Percentiles rank a stretch among this genome's conserved stretches.
phyloP scores from a whole-genome alignment of 2,797 vertebrate genomes.

The Darevskia mixta region DNA sequence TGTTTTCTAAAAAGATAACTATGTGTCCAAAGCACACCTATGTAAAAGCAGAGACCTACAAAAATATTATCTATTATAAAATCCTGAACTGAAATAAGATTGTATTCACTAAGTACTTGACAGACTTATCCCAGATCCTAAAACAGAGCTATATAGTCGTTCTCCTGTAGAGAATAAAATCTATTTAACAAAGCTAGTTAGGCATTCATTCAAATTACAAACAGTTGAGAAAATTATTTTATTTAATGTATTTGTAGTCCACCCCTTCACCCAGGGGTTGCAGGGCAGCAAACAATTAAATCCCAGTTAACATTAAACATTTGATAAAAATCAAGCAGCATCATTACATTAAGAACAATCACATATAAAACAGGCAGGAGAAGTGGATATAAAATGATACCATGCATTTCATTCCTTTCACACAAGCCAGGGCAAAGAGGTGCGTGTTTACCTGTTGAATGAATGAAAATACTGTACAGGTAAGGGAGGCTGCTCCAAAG shows the following conservation, averaged over 20 bases:
- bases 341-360: background rate
- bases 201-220: too few species aligned
- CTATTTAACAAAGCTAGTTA: background rate
- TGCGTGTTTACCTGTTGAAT: too few species aligned
- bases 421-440: too few species aligned
- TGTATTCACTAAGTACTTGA: background rate
- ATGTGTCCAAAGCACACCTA: background rate
- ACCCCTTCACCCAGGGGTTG: too few species aligned
- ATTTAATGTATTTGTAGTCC: too few species aligned
- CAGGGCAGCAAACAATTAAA: too few species aligned
- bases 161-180: background rate
- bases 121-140: background rate
- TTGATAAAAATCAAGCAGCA: background rate
- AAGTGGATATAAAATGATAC: too few species aligned
- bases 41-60: background rate
- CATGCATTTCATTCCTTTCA: too few species aligned
- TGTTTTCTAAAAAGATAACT: slow-evolving; percentile 31
- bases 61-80: background rate
- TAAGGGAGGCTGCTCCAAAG: too few species aligned
- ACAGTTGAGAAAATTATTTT: too few species aligned
- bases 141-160: background rate
- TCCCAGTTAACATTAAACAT: too few species aligned
- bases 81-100: background rate
- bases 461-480: too few species aligned
- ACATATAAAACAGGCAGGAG: background rate